Base-by-base conservation (phyloP, 2,113 vertebrate genomes). In the Mesocricetus auratus region DNA sequence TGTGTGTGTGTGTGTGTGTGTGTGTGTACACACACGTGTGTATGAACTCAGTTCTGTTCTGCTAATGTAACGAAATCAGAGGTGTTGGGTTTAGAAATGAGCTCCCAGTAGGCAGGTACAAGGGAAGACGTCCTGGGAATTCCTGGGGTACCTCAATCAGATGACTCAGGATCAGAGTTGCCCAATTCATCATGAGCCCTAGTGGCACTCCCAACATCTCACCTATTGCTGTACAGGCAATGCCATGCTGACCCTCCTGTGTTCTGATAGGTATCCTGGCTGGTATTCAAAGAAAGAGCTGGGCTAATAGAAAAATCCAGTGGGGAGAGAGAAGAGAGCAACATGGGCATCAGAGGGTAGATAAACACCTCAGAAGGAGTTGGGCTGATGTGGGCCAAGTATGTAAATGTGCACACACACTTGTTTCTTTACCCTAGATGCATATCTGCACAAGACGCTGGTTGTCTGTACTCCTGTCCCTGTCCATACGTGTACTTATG, bases 11-110 rank as follows among this genome's bases (percentile, higher is more conserved):
- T 19, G 64, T 15, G 7, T 10, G 2, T 0, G 0, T 47, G 58
- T 53, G 39, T 29, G 47, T 60, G n/a, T 22, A 33, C 24, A 16
- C 17, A 36, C 4, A 22, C 1, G 10, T 4, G 3, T 0, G 0
- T 50, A 3, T 19, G 22, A 33, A 7, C 33, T 50, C 22, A 9
- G 78, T 26, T 68, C 62, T 42, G 9, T 60, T 86, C 31, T 50
- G 19, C 10, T 21, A 8, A 16, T 29, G 78, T 11, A 16, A 0
- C 9, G 29, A 8, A 16, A 19, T 3, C 4, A 29, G 60, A 42
- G 1, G 10, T 11, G 19, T n/a, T 21, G 31, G 4, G 16, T 53
- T 58, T 74, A 73, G 3, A 45, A 58, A 81, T 21, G 3, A 17
- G 22, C 12, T 56, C 24, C 47, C 1, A 0, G 39, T 53, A 36